Evolutionary conservation across 92 coral and sea anemone species (phyloP), one percentile per base, ranked within the genome.

Genomic region (Phymanthus crucifer): DNA sequence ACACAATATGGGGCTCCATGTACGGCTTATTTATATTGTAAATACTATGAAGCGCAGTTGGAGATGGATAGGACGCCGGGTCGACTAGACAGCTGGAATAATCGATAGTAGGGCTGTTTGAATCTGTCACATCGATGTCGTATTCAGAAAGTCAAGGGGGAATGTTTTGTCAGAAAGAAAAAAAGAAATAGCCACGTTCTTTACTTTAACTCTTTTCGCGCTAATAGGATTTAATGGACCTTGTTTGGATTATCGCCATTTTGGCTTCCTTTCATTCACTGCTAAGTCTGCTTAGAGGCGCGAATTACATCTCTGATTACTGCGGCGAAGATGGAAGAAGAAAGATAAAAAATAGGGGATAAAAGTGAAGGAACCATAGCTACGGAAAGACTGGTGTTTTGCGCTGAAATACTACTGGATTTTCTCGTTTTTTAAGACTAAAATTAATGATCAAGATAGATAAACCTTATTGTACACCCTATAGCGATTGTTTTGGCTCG

Each of bases 61-160:
- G 68, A 61, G 68, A 61, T 61, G 17, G 68, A 27, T 61, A 61
- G 68, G 68, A 61, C 68, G 68, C 68, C 68, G 33, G 68, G 34
- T n/a, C 34, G 68, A 61, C 68, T 17, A 61, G 68, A 61, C 68
- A 61, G 33, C 68, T 61, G 17, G 68, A 61, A 61, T 29, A 61
- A 61, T 61, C 68, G 26, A 24, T 61, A 61, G 68, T 61, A 61
- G 68, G 1, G 1, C 68, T 61, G 36, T 27, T 61, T n/a, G 68
- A 61, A 61, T 29, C 19, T 61, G 68, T 61, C 68, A 61, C 12
- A 12, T 61, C 10, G 68, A 27, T 61, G 68, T 61, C 32, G 68
- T 61, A 29, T 61, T 61, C 29, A 5, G 34, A 61, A 27, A 29
- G 11, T 61, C 32, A 61, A 61, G 19, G 18, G 13, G 26, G 33